Percentiles rank a stretch among this genome's conserved stretches.
Evolutionary conservation across 2,113 vertebrate genomes (phyloP).

Genomic region (Speoplatyrhinus poulsoni): DNA sequence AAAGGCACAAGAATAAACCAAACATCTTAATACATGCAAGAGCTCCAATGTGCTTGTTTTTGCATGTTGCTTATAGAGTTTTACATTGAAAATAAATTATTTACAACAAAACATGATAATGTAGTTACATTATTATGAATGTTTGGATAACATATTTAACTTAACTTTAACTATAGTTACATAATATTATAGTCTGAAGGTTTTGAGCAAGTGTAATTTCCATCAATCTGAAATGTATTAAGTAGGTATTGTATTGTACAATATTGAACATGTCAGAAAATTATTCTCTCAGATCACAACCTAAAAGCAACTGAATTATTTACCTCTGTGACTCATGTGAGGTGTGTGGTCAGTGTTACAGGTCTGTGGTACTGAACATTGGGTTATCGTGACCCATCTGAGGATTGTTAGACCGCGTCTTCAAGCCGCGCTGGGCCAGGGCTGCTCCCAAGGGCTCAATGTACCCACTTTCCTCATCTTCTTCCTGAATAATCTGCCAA

Average conservation of each 20-base stretch:
- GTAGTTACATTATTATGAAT: neutral
- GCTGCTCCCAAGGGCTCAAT: conserved; percentile 76
- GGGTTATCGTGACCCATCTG: conserved; percentile 57
- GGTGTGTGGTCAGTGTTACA: conserved; percentile 61
- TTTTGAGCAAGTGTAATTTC: neutral
- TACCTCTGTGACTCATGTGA: neutral
- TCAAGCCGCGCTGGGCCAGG: conserved; percentile 62
- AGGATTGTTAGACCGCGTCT: conserved; percentile 1
- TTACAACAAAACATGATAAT: neutral
- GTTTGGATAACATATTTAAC: conserved; percentile 26
- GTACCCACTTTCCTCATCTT: conserved; percentile 56
- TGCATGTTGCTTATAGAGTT: too few species aligned
- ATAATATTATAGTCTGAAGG: neutral
- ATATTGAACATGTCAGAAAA: neutral
- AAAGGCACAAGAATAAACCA: neutral
- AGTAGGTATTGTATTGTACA: too few species aligned
- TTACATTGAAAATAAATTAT: too few species aligned
- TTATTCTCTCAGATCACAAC: neutral
- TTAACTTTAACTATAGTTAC: too few species aligned
- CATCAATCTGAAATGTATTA: neutral
- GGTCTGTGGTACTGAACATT: conserved; percentile 79
- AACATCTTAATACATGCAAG: neutral
- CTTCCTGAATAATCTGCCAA: conserved; percentile 51
- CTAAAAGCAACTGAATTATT: conserved; percentile 10
- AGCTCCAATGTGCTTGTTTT: too few species aligned